Percentiles rank a stretch among this genome's conserved stretches.
These are phyloP conservation scores for Centroberyx gerrardi DNA, from an alignment of 2,797 vertebrate genomes.

Conservation along the genomic window DNA sequence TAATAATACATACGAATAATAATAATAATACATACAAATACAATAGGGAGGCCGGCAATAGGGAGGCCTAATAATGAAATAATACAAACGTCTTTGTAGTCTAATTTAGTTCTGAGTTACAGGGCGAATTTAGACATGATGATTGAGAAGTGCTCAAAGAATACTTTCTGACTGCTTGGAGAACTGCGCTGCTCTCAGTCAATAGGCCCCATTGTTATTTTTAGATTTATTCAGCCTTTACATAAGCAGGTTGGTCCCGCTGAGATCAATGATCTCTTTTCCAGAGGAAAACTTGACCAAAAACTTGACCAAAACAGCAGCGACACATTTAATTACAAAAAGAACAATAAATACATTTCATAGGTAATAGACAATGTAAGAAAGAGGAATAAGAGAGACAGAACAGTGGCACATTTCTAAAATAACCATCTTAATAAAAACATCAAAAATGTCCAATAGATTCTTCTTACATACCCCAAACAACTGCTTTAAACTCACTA, in stretches of 20 bases:
- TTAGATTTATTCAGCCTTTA: constrained; percentile 17
- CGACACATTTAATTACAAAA: constrained; percentile 17
- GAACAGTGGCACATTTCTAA: constrained; percentile 39
- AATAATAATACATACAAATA: no score
- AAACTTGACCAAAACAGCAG: constrained; percentile 1
- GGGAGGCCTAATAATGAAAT: no score
- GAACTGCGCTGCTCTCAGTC: no score
- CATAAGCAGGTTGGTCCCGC: background rate
- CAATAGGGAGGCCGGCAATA: no score
- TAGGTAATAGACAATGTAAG: no score
- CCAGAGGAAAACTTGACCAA: background rate
- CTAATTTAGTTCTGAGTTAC: no score
- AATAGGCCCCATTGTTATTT: background rate
- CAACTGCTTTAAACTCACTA: constrained; percentile 48
- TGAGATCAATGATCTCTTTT: background rate
- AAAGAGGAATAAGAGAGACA: constrained; percentile 1
- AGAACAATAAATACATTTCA: constrained; percentile 6
- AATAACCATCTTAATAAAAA: constrained; percentile 58
- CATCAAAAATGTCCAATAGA: constrained; percentile 33
- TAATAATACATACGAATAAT: no score
- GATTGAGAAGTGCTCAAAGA: no score
- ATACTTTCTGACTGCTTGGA: no score
- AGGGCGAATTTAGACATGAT: no score
- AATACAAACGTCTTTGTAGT: no score
- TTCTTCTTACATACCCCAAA: constrained; percentile 38